phyloP scores from a whole-genome alignment of 2,113 vertebrate genomes.

The Centropus unirufus region DNA sequence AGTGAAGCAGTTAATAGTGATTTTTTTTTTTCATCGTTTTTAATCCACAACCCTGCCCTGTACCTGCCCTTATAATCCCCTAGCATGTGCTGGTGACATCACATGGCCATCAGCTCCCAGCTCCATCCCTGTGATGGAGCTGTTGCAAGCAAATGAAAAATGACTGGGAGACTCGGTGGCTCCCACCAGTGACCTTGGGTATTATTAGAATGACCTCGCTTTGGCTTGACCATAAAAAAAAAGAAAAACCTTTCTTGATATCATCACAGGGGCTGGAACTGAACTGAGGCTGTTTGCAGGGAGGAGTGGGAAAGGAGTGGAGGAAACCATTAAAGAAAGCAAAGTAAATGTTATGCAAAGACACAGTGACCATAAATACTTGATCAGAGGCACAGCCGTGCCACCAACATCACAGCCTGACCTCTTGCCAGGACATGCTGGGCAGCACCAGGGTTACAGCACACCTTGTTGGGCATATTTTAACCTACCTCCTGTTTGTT shows the following conservation, averaged over 20 bases:
- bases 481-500: neutral
- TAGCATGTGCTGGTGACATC: constrained; percentile 87
- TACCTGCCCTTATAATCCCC: constrained; percentile 85
- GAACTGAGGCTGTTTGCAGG: neutral
- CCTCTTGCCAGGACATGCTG: constrained; percentile 39
- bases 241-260: constrained; percentile 80
- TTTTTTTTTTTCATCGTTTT: constrained; percentile 42
- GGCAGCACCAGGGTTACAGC: constrained; percentile 47
- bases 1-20: constrained; percentile 43
- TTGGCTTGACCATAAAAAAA: constrained; percentile 82
- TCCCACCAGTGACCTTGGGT: constrained; percentile 84
- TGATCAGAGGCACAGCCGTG: constrained; percentile 71
- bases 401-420: constrained; percentile 57
- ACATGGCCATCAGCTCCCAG: constrained; percentile 83
- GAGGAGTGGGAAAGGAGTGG: neutral
- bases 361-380: constrained; percentile 76
- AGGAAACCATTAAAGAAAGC: constrained; percentile 58
- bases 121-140: constrained; percentile 85
- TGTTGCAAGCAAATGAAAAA: constrained; percentile 87
- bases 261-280: constrained; percentile 77
- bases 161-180: constrained; percentile 87
- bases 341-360: constrained; percentile 77
- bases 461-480: neutral
- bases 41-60: constrained; percentile 83
- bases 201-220: constrained; percentile 89